A percentile compares a stretch with the other conserved stretches of the same genome.
These are phyloP conservation scores for Rhynchophorus ferrugineus DNA, from an alignment of 1,140 invertebrate genomes.

Conservation along the genomic window DNA sequence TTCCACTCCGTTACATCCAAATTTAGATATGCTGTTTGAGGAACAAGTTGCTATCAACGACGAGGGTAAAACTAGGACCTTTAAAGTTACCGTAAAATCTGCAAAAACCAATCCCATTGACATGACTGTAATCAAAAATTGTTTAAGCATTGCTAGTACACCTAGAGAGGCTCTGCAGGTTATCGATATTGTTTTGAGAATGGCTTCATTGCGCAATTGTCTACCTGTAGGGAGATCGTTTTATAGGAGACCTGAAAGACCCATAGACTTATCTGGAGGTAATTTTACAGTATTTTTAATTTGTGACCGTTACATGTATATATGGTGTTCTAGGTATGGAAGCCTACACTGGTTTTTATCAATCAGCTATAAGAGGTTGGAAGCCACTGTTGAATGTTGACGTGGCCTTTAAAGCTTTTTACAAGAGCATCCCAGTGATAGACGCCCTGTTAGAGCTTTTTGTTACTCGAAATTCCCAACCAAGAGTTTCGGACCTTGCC, in stretches of 20 bases:
- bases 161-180: conserved; percentile 67
- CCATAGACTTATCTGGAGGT: conserved; percentile 26
- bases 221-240: conserved; percentile 42
- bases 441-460: conserved; percentile 38
- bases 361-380: conserved; percentile 65
- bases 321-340: conserved; percentile 46
- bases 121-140: conserved; percentile 26
- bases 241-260: conserved; percentile 34
- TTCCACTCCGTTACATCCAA: conserved; percentile 21
- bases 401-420: conserved; percentile 54
- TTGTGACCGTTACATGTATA: conserved; percentile 6
- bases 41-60: conserved; percentile 34
- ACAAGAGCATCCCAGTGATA: conserved; percentile 37
- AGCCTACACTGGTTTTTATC: conserved; percentile 65
- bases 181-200: conserved; percentile 74
- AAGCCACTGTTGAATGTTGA: conserved; percentile 68
- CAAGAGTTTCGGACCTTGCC: too few species aligned
- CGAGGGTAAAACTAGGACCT: conserved; percentile 47
- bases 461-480: too few species aligned
- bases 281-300: conserved; percentile 5
- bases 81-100: conserved; percentile 52
- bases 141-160: conserved; percentile 13
- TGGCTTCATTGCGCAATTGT: conserved; percentile 44
- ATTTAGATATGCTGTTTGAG: conserved; percentile 19
- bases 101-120: conserved; percentile 38